phyloP scores from a whole-genome alignment of 2,797 vertebrate species.

The Triplophysa yarkandensis region DNA sequence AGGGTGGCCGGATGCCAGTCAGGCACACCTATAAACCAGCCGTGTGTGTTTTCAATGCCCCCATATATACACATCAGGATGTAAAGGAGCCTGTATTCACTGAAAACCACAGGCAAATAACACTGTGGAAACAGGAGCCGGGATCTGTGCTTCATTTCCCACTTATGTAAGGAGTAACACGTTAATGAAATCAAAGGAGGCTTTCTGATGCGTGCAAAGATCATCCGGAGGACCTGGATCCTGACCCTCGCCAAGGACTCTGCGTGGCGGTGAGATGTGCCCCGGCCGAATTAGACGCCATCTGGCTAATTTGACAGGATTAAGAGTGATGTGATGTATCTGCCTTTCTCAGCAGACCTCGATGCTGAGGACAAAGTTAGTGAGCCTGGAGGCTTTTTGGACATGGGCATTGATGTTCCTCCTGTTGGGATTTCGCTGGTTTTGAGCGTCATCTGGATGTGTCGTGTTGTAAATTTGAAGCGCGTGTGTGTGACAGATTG shows the following conservation, averaged over 20 bases:
- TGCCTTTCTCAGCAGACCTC: conserved; percentile 16
- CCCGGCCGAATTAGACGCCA: conserved; percentile 42
- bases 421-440: background rate
- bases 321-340: conserved; percentile 35
- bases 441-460: background rate
- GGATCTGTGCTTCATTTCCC: background rate
- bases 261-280: conserved; percentile 39
- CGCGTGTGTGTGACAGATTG: conserved; percentile 9
- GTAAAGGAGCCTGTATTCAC: background rate
- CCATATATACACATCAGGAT: conserved; percentile 15
- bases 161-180: conserved; percentile 35
- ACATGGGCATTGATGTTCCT: too few relatives aligned
- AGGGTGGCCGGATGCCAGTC: conserved; percentile 2
- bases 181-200: conserved; percentile 32
- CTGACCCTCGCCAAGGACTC: conserved; percentile 48
- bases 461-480: background rate
- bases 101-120: conserved; percentile 24
- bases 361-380: background rate
- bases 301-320: conserved; percentile 54
- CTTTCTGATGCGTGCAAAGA: background rate
- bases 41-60: background rate
- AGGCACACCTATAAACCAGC: conserved; percentile 11
- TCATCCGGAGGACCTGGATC: conserved; percentile 45
- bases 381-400: background rate
- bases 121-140: background rate